phyloP scores from a whole-genome alignment of 2,888 invertebrate genomes.

The Orchesellides sinensis region DNA sequence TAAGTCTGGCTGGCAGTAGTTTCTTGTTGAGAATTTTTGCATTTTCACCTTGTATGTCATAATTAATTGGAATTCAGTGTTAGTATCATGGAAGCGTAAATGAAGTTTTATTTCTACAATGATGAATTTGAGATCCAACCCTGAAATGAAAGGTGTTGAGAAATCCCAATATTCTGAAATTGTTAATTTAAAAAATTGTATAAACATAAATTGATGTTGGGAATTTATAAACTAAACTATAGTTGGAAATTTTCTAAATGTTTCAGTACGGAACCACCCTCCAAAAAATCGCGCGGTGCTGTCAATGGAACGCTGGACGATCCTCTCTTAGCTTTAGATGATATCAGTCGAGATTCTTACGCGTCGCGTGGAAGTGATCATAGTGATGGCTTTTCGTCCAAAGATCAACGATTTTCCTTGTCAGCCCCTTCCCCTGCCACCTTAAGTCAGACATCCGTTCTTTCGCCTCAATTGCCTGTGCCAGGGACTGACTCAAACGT shows the following conservation, averaged over 20 bases:
- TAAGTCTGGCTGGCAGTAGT: too few relatives aligned
- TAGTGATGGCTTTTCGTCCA: slow-evolving; percentile 66
- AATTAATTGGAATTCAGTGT: too few relatives aligned
- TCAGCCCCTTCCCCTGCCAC: slow-evolving; percentile 56
- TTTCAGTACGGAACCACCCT: slow-evolving; percentile 53
- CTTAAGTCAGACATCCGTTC: slow-evolving; percentile 25
- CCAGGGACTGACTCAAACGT: slow-evolving; percentile 47
- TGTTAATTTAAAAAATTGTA: background rate
- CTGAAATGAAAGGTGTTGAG: slow-evolving; percentile 32
- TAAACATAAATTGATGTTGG: background rate
- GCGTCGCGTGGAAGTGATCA: slow-evolving; percentile 66
- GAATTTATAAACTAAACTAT: background rate
- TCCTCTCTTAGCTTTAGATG: slow-evolving; percentile 67
- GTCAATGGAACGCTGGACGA: slow-evolving; percentile 69
- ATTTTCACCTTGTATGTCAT: too few relatives aligned
- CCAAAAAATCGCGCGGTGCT: slow-evolving; percentile 61
- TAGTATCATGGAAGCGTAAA: too few relatives aligned
- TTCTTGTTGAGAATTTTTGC: too few relatives aligned
- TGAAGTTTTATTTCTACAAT: background rate
- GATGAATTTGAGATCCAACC: slow-evolving; percentile 22
- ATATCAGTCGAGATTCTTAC: slow-evolving; percentile 67
- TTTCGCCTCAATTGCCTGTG: slow-evolving; percentile 44
- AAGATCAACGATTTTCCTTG: slow-evolving; percentile 41
- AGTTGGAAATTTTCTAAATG: background rate
- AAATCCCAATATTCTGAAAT: background rate